These are phyloP conservation scores for Drosophila paulistorum DNA, from an alignment of 1,140 invertebrate species.

Conservation along the genomic window DNA sequence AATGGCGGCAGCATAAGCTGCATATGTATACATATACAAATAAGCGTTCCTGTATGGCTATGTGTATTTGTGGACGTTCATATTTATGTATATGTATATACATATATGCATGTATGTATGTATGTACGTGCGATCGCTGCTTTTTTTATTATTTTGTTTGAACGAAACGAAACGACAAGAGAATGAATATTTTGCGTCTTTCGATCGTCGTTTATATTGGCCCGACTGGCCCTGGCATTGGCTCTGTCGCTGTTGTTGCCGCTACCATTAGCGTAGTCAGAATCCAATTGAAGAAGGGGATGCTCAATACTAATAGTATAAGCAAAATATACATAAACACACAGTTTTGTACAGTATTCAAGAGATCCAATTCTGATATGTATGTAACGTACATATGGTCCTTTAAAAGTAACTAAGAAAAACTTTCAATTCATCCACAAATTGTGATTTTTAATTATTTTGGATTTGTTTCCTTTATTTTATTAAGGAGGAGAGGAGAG, in stretches of 20 bases:
- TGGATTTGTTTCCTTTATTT: no score
- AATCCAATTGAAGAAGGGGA: neutral
- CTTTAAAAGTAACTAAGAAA: no score
- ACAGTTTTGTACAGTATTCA: no score
- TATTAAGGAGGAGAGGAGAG: no score
- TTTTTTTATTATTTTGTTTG: slow-evolving; percentile 80
- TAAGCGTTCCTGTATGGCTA: slow-evolving; percentile 12
- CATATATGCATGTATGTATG: neutral
- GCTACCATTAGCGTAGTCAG: slow-evolving; percentile 5
- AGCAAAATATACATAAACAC: no score
- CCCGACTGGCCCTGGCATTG: slow-evolving; percentile 50
- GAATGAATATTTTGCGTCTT: slow-evolving; percentile 80
- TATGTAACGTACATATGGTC: no score
- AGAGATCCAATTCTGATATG: no score
- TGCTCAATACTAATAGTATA: no score
- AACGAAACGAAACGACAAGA: slow-evolving; percentile 62
- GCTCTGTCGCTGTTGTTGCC: slow-evolving; percentile 25
- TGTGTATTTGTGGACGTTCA: slow-evolving; percentile 1
- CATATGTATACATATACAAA: slow-evolving; percentile 10
- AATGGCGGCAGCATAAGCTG: slow-evolving; percentile 48
- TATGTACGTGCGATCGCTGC: slow-evolving; percentile 58
- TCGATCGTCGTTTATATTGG: slow-evolving; percentile 72
- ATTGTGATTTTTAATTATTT: no score
- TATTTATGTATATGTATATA: slow-evolving; percentile 9
- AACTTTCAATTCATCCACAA: no score